Percentiles rank a stretch among this genome's conserved stretches.
Evolutionary conservation across 2,888 invertebrate species (phyloP).

Genomic region (Tetrapedia diversipes): DNA sequence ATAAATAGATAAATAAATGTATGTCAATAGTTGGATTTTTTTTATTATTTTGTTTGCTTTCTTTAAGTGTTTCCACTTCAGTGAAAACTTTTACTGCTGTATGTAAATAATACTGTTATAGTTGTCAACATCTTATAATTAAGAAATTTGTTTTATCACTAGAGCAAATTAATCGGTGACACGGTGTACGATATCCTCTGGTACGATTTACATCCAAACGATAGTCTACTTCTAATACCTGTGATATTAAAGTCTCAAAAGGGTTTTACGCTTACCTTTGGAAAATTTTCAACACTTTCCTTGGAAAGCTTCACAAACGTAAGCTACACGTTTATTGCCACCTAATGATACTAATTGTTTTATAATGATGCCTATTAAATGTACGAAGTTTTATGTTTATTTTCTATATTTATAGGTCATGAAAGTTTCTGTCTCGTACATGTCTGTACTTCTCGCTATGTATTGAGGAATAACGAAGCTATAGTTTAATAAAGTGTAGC

Average conservation of each 20-base stretch:
- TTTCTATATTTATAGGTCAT: conserved; percentile 49
- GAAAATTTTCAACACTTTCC: conserved; percentile 56
- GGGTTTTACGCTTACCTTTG: conserved; percentile 50
- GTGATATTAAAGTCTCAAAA: conserved; percentile 61
- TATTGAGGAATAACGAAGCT: too few relatives aligned
- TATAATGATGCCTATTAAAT: too few relatives aligned
- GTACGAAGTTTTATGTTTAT: neutral
- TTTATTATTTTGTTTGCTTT: too few relatives aligned
- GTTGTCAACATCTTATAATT: neutral
- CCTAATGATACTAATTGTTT: neutral
- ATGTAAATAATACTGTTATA: too few relatives aligned
- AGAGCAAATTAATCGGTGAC: conserved; percentile 56
- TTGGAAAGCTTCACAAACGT: conserved; percentile 52
- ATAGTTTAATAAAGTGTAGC: too few relatives aligned
- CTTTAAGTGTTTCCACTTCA: neutral
- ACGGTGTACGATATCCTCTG: conserved; percentile 56
- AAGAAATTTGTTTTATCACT: neutral
- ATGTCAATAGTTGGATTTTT: too few relatives aligned
- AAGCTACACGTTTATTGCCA: conserved; percentile 24
- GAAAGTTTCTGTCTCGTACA: conserved; percentile 53
- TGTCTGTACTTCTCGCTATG: conserved; percentile 57
- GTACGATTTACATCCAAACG: conserved; percentile 55
- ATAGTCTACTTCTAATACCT: conserved; percentile 49
- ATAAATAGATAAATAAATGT: too few relatives aligned
- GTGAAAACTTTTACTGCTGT: neutral